Base-by-base conservation (phyloP, 2,888 invertebrate genomes). In the Caenorhabditis parvicauda region DNA sequence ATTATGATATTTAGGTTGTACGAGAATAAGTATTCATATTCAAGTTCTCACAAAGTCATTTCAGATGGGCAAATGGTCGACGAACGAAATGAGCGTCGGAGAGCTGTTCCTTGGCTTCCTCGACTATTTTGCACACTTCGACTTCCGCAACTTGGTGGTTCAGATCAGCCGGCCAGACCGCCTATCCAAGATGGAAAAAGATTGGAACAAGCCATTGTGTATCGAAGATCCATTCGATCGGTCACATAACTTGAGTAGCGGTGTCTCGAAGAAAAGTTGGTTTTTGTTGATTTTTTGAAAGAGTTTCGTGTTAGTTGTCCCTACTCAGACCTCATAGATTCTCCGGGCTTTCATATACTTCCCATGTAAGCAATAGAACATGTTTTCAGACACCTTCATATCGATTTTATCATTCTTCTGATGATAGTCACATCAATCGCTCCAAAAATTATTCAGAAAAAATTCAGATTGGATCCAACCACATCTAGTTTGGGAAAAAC, bases 141-240 rank as follows among this genome's bases (percentile, higher is more conserved):
- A 67, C 47, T 70, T 59, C 53, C 43, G 65, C n/a, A 54, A 63
- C 27, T 53, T 62, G 55, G 72, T 74, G 2, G 61, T 72, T 9
- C 72, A 72, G 54, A 74, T 74, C 27, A 54, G 74, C 12, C 60
- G 65, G 9, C 32, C 35, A 12, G 42, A 41, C 27, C 46, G 38
- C 14, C 24, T 87, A 38, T 82, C 83, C 1, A 83, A 85, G 53
- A 82, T 85, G 70, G 85, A 86, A 57, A 87, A 87, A 74, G 80
- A 84, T 2, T 69, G 66, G 70, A 82, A 83, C 1, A 82, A 82
- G 47, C 82, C 83, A 45, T 82, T 87, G 48, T 86, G 86, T 28
- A 85, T 87, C 64, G 87, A 87, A 82, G 87, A 87, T 82, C 87
- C 87, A 6, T 87, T 87, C 82, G 85, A 86, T 72, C 78, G 85